Percentiles rank a stretch among this genome's conserved stretches.
phyloP scores from a whole-genome alignment of 23 tunicate genomes.

The Aplidium turbinatum region DNA sequence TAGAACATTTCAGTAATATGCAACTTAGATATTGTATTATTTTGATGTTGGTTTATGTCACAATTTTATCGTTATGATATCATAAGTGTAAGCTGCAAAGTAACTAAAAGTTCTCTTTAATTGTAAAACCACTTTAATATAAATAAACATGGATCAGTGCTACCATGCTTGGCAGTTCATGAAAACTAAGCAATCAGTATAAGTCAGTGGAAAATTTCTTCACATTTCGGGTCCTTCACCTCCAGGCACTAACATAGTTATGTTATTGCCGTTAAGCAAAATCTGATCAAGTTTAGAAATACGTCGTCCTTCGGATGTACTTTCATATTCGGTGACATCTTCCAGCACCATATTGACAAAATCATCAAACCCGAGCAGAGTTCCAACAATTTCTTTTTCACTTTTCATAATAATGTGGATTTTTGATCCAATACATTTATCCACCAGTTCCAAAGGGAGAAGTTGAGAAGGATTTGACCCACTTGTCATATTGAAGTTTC shows the following conservation, averaged over 20 bases:
- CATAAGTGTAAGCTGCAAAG: no score
- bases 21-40: no score
- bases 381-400: constrained; percentile 99
- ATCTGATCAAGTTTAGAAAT: constrained; percentile 96
- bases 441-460: constrained; percentile 87
- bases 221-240: constrained; percentile 96
- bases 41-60: no score
- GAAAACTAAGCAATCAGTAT: no score
- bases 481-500: no score
- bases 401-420: constrained; percentile 97
- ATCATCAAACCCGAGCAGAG: constrained; percentile 95
- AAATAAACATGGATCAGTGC: no score
- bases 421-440: constrained; percentile 95
- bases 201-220: no score
- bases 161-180: no score
- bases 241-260: constrained; percentile 97
- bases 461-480: constrained; percentile 74
- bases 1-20: no score
- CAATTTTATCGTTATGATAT: no score
- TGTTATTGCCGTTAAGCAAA: constrained; percentile 92
- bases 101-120: no score
- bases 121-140: no score
- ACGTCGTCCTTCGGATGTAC: constrained; percentile 88
- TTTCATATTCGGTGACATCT: constrained; percentile 96
- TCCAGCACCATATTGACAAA: constrained; percentile 97